Evolutionary conservation across 2,888 invertebrate genomes (phyloP).

Genomic region (Oscheius sp.): DNA sequence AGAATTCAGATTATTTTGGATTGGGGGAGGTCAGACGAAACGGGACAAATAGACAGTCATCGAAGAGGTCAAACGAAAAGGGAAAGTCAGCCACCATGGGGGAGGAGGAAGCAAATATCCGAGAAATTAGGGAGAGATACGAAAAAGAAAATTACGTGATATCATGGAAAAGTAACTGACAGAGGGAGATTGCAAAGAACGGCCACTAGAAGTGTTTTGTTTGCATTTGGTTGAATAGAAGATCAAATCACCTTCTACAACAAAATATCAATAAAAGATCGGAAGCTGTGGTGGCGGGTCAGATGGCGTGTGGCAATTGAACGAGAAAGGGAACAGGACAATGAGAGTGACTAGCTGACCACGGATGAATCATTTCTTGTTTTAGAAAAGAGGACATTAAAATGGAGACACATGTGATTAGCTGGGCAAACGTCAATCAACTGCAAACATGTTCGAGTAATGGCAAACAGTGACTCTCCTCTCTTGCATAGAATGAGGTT

Average conservation of each 20-base stretch:
- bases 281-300: not conserved
- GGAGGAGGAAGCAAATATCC: not conserved
- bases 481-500: too few relatives aligned
- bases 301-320: not conserved
- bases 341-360: not conserved
- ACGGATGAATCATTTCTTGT: not conserved
- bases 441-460: conserved; percentile 11
- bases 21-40: too few relatives aligned
- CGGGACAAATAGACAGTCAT: not conserved
- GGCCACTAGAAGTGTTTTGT: too few relatives aligned
- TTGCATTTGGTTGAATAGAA: not conserved
- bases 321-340: not conserved
- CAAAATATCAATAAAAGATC: not conserved
- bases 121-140: not conserved
- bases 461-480: conserved; percentile 1
- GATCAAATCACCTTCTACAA: not conserved
- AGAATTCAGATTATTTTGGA: not conserved
- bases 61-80: not conserved
- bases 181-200: too few relatives aligned
- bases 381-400: not conserved
- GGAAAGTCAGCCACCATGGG: not conserved
- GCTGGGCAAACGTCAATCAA: not conserved
- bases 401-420: not conserved
- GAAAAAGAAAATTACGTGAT: not conserved
- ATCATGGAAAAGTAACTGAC: not conserved